These are phyloP conservation scores for Alcis repandata DNA, from an alignment of 2,888 invertebrate species.

Conservation along the genomic window DNA sequence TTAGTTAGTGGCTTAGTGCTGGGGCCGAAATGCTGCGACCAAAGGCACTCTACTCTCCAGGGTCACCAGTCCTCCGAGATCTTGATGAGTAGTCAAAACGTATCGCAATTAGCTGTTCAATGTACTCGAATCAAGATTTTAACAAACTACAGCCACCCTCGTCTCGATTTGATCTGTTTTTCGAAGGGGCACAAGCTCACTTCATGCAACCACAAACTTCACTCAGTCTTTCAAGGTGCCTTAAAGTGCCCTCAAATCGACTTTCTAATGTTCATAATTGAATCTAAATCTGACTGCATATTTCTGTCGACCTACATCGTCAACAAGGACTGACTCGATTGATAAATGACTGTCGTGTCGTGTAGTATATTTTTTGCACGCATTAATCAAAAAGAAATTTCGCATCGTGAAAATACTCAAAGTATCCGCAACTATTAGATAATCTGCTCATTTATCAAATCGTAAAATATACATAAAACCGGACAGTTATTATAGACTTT, in stretches of 20 bases:
- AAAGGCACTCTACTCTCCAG: no score
- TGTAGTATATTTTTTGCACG: conserved; percentile 11
- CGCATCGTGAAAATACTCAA: neutral
- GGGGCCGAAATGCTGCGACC: no score
- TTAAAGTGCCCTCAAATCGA: conserved; percentile 17
- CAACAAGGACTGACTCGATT: conserved; percentile 12
- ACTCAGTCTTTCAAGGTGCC: neutral
- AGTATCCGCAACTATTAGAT: neutral
- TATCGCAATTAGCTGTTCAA: no score
- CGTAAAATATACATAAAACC: conserved; percentile 1
- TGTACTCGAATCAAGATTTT: no score
- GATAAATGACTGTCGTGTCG: neutral
- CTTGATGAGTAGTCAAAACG: no score
- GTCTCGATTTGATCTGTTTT: no score
- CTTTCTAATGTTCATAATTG: conserved; percentile 3
- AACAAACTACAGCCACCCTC: no score
- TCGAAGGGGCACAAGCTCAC: no score
- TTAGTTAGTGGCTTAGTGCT: no score
- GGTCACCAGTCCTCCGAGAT: no score
- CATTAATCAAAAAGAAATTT: conserved; percentile 8
- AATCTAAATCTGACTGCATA: neutral
- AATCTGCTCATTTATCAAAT: neutral
- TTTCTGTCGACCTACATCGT: conserved; percentile 14
- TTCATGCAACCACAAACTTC: neutral
- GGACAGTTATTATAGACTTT: conserved; percentile 2